Conservation (phyloP, 2,797 vertebrate species). For the Chloroceryle amazona region DNA sequence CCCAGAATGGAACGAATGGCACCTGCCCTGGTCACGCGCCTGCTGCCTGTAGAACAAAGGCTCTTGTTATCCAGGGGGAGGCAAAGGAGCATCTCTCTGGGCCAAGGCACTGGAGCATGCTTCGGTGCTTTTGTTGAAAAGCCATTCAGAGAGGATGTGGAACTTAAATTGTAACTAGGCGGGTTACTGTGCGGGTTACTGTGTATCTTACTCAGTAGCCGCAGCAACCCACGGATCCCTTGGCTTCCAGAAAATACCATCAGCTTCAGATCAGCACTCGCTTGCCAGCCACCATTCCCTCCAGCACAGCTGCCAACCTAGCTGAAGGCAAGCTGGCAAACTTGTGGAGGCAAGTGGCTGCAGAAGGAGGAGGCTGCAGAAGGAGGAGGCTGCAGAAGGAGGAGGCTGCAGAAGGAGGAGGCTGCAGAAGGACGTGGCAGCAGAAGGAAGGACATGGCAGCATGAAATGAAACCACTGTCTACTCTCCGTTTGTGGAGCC, state of each 20-base stretch:
- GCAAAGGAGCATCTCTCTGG: not conserved
- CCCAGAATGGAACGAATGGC: not conserved
- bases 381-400: not conserved
- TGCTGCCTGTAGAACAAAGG: not conserved
- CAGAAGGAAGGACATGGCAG: fast-evolving
- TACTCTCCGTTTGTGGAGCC: fast-evolving
- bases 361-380: fast-evolving
- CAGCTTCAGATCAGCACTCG: not conserved
- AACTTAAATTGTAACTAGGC: not conserved
- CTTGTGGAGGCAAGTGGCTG: not conserved
- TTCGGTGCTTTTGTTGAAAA: not conserved
- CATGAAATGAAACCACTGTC: not conserved
- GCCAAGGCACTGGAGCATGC: not conserved
- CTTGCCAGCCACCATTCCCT: not conserved
- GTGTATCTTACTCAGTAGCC: not conserved
- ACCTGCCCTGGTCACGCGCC: not conserved
- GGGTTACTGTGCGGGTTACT: not conserved
- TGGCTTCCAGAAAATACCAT: not conserved
- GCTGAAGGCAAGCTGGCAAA: not conserved
- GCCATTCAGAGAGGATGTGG: not conserved
- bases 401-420: fast-evolving
- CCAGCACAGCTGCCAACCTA: not conserved
- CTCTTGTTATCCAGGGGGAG: not conserved
- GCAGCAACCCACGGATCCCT: not conserved
- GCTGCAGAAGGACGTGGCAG: not conserved